Conservation (phyloP, 2,797 vertebrate genomes). For the Paguma larvata region DNA sequence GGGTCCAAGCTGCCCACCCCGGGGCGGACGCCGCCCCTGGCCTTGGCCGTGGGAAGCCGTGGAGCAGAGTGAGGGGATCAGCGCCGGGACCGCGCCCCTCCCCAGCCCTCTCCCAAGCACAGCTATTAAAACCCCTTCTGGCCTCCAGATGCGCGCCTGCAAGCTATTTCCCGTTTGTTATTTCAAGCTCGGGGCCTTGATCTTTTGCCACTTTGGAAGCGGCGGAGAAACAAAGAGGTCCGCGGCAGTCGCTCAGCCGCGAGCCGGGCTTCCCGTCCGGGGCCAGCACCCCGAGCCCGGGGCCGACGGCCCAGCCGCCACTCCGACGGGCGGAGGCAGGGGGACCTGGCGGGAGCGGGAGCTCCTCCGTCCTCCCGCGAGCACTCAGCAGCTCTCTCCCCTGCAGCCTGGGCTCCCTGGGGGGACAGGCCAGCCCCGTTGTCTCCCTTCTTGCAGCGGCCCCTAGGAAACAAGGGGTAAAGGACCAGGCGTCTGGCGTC, state of each 20-base stretch:
- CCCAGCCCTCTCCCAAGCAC: conserved; percentile 63
- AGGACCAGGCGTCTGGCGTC: not conserved
- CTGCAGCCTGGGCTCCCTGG: not conserved
- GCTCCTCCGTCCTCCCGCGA: not conserved
- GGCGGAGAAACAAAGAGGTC: conserved; percentile 39
- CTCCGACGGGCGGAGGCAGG: conserved; percentile 33
- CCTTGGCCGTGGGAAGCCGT: not conserved
- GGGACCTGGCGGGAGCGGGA: not conserved
- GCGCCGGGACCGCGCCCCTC: conserved; percentile 45
- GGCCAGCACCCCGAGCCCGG: not conserved
- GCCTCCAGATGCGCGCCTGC: conserved; percentile 88
- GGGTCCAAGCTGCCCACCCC: fast-evolving
- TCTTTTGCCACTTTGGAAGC: conserved; percentile 81
- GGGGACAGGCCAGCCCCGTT: not conserved
- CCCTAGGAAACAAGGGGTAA: not conserved
- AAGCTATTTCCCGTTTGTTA: conserved; percentile 83
- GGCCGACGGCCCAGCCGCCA: not conserved
- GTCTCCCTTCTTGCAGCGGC: not conserved
- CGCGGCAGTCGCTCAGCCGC: not conserved
- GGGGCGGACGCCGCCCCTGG: fast-evolving
- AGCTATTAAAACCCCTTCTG: conserved; percentile 83
- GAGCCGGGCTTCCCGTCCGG: not conserved
- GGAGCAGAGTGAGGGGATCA: conserved; percentile 53
- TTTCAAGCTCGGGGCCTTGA: conserved; percentile 85
- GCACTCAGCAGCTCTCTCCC: not conserved